Conservation (phyloP, 2,888 invertebrate genomes). For the Cyclophora albipunctata region DNA sequence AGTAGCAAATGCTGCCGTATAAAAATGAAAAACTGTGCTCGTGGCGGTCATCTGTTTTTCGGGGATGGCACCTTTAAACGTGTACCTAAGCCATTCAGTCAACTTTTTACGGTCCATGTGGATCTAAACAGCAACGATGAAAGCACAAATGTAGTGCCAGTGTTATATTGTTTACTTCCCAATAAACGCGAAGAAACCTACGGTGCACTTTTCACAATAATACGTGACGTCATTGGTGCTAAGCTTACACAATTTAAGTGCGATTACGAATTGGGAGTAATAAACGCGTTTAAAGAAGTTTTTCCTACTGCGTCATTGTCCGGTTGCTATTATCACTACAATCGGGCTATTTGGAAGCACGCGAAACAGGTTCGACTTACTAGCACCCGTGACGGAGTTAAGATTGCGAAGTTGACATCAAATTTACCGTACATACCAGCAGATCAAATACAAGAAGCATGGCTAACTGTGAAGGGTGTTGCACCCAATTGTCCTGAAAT, state of each 20-base stretch:
- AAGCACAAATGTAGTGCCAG: background rate
- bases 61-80: no score
- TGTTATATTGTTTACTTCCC: no score
- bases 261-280: conserved; percentile 6
- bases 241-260: conserved; percentile 1
- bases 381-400: conserved; percentile 1
- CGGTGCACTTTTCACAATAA: background rate
- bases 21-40: no score
- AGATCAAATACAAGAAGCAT: conserved; percentile 4
- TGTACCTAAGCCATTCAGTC: no score
- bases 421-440: conserved; percentile 2
- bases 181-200: background rate
- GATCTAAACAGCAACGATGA: no score
- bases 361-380: conserved; percentile 3
- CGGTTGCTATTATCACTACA: conserved; percentile 7
- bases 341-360: conserved; percentile 2
- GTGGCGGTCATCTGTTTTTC: no score
- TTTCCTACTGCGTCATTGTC: conserved; percentile 3
- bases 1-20: no score
- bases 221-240: no score
- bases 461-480: conserved; percentile 2
- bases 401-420: conserved; percentile 1
- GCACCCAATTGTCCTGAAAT: background rate
- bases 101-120: no score
- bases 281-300: conserved; percentile 4